Evolutionary conservation across 2,888 invertebrate species (phyloP).

Genomic region (Nesidiocoris tenuis): DNA sequence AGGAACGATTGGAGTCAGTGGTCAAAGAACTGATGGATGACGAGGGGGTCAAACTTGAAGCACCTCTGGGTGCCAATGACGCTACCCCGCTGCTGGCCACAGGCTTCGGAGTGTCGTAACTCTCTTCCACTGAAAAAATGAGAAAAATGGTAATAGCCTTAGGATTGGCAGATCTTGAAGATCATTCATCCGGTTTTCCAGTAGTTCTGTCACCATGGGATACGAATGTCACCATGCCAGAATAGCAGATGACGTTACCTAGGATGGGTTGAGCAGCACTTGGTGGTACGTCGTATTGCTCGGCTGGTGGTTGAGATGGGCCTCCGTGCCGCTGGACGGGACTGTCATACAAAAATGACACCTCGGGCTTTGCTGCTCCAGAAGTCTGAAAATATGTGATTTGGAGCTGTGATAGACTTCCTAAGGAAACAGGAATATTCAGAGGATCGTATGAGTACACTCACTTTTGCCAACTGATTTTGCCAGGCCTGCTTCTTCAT

Average conservation of each 20-base stretch:
- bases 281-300: slow-evolving; percentile 53
- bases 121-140: slow-evolving; percentile 36
- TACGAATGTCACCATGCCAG: too few relatives aligned
- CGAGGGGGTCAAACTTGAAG: slow-evolving; percentile 62
- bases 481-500: slow-evolving; percentile 64
- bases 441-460: slow-evolving; percentile 57
- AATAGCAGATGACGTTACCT: too few relatives aligned
- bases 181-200: too few relatives aligned
- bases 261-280: slow-evolving; percentile 45
- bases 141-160: too few relatives aligned
- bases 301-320: slow-evolving; percentile 23
- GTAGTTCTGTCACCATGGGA: too few relatives aligned
- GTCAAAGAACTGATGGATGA: slow-evolving; percentile 67
- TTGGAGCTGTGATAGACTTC: slow-evolving; percentile 65
- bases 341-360: slow-evolving; percentile 59
- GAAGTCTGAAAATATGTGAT: too few relatives aligned
- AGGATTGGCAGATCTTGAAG: too few relatives aligned
- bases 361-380: slow-evolving; percentile 72
- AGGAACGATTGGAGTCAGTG: slow-evolving; percentile 59
- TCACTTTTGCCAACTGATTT: slow-evolving; percentile 66
- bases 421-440: not conserved
- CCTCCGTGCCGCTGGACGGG: slow-evolving; percentile 26
- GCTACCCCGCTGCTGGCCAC: slow-evolving; percentile 51
- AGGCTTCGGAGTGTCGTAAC: slow-evolving; percentile 67
- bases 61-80: slow-evolving; percentile 13